These are phyloP conservation scores for Phengaris alcon DNA, from an alignment of 2,888 invertebrate genomes.

Conservation along the genomic window DNA sequence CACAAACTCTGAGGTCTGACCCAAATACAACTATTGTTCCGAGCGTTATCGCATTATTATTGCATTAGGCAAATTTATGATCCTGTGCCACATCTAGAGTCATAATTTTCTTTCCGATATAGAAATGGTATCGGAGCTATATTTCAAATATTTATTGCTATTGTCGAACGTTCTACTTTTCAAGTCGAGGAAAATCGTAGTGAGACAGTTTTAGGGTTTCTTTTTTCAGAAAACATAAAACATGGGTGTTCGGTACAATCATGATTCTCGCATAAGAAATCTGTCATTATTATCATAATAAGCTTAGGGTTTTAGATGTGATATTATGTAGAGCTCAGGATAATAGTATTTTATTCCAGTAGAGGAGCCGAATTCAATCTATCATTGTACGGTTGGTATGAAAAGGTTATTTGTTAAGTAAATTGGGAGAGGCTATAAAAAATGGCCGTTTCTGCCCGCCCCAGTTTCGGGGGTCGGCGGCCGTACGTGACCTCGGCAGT, in stretches of 20 bases:
- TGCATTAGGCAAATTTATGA: conserved; percentile 55
- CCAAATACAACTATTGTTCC: conserved; percentile 61
- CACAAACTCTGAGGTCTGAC: conserved; percentile 52
- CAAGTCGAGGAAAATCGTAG: background rate
- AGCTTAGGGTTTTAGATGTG: background rate
- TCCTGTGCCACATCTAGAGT: conserved; percentile 56
- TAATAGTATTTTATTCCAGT: background rate
- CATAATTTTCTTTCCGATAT: conserved; percentile 50
- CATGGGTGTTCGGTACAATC: background rate
- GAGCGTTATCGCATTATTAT: conserved; percentile 57
- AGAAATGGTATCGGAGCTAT: conserved; percentile 25
- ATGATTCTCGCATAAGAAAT: background rate
- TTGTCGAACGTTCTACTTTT: conserved; percentile 10
- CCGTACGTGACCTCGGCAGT: conserved; percentile 58
- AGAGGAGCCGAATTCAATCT: background rate
- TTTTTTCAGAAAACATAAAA: too few species aligned
- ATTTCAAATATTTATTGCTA: conserved; percentile 19
- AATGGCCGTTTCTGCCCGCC: conserved; percentile 50
- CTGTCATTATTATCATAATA: too few species aligned
- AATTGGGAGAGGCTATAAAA: conserved; percentile 33
- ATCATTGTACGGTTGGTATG: conserved; percentile 16
- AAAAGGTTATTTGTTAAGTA: conserved; percentile 23
- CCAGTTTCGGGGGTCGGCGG: conserved; percentile 71
- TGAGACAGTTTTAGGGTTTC: background rate
- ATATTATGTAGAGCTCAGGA: background rate